Percentiles rank a stretch among this genome's conserved stretches.
These are phyloP conservation scores for Petrocephalus zakoni DNA, from an alignment of 2,113 vertebrate species.

Conservation along the genomic window DNA sequence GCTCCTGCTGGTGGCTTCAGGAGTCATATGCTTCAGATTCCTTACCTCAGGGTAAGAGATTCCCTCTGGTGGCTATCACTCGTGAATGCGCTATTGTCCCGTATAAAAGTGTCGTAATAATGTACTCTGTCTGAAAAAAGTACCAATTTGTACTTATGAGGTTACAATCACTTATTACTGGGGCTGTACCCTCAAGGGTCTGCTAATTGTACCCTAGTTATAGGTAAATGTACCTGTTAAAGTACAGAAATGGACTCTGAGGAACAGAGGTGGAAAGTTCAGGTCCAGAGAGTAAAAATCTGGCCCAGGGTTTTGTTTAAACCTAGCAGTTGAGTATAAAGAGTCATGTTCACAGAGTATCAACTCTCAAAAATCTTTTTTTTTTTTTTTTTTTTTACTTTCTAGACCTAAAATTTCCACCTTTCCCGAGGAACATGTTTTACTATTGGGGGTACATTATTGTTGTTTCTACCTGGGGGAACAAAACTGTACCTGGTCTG, in stretches of 20 bases:
- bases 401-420: neutral
- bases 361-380: neutral
- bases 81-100: neutral
- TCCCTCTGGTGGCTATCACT: neutral
- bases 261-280: neutral
- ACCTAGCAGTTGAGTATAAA: neutral
- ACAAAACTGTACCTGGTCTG: neutral
- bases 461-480: neutral
- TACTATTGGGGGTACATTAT: neutral
- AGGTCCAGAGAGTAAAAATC: neutral
- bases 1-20: conserved; percentile 59
- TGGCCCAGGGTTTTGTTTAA: neutral
- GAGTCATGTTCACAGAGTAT: neutral
- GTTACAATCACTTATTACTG: neutral
- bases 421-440: neutral
- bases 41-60: conserved; percentile 59
- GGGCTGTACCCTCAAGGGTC: neutral
- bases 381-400: neutral
- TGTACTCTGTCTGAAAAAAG: neutral
- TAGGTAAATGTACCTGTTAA: neutral
- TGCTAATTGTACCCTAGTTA: neutral
- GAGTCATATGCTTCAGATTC: conserved; percentile 70
- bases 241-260: neutral
- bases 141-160: neutral
- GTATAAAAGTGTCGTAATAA: neutral